Conservation (phyloP, 1,140 invertebrate genomes). For the Euschistus heros region DNA sequence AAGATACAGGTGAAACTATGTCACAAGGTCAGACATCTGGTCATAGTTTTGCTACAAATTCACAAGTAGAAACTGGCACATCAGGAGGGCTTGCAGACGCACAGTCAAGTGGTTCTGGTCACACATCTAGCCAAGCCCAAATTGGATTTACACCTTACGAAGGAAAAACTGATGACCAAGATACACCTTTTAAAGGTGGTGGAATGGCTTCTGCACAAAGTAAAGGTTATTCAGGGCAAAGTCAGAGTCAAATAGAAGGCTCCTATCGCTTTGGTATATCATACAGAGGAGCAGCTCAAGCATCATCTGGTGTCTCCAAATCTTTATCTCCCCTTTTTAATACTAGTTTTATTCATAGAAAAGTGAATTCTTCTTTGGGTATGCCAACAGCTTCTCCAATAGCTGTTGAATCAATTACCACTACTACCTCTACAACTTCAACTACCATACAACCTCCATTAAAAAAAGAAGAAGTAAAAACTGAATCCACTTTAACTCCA, state of each 20-base stretch:
- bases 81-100: conserved; percentile 73
- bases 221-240: conserved; percentile 57
- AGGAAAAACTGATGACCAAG: conserved; percentile 38
- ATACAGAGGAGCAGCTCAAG: conserved; percentile 68
- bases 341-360: conserved; percentile 5
- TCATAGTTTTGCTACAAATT: conserved; percentile 56
- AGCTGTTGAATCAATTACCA: not conserved
- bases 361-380: not conserved
- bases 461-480: not conserved
- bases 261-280: conserved; percentile 64
- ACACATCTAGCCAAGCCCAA: conserved; percentile 73
- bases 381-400: not conserved
- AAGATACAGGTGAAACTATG: conserved; percentile 56
- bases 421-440: not conserved
- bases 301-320: conserved; percentile 52
- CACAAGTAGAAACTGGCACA: conserved; percentile 61
- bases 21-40: conserved; percentile 64
- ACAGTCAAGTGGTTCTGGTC: conserved; percentile 68
- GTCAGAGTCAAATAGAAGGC: conserved; percentile 67
- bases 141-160: conserved; percentile 68
- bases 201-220: conserved; percentile 66
- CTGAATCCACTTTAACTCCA: not conserved
- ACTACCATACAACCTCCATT: not conserved
- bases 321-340: not conserved
- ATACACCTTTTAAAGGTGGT: conserved; percentile 52